A percentile compares a stretch with the other conserved stretches of the same genome.
phyloP scores from a whole-genome alignment of 2,113 vertebrate species.

The Mohoua ochrocephala region DNA sequence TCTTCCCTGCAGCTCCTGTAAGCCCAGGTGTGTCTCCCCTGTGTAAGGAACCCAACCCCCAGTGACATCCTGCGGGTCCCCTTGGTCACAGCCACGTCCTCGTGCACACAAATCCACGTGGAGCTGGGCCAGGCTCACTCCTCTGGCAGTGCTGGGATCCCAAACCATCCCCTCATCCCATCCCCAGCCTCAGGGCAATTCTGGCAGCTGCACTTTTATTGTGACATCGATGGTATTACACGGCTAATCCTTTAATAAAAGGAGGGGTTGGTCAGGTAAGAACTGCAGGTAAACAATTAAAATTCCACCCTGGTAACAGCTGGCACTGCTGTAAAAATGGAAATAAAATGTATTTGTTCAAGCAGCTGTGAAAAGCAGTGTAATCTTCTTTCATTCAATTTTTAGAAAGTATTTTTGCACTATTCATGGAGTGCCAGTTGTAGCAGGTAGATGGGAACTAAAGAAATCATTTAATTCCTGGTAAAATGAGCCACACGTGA shows the following conservation, averaged over 20 bases:
- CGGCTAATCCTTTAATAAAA: background rate
- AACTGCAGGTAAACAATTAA: background rate
- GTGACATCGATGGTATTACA: background rate
- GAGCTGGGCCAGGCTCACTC: background rate
- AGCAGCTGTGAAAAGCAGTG: background rate
- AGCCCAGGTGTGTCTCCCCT: background rate
- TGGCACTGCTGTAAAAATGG: background rate
- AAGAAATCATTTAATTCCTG: background rate
- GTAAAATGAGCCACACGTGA: background rate
- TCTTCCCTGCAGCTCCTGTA: background rate
- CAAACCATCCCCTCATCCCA: background rate
- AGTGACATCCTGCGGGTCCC: background rate
- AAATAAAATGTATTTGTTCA: background rate
- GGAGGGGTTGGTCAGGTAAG: background rate
- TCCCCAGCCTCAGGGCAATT: background rate
- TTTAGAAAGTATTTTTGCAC: background rate
- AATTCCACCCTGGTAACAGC: background rate
- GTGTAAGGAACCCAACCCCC: background rate
- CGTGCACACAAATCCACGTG: background rate
- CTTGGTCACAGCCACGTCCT: fast-evolving
- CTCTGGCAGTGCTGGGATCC: background rate
- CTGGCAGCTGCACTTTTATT: background rate
- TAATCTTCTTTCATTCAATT: background rate
- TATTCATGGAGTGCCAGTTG: background rate
- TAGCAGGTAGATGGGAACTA: background rate